These are phyloP conservation scores for Peromyscus melanophrys DNA, from an alignment of 2,797 vertebrate species.

Conservation along the genomic window DNA sequence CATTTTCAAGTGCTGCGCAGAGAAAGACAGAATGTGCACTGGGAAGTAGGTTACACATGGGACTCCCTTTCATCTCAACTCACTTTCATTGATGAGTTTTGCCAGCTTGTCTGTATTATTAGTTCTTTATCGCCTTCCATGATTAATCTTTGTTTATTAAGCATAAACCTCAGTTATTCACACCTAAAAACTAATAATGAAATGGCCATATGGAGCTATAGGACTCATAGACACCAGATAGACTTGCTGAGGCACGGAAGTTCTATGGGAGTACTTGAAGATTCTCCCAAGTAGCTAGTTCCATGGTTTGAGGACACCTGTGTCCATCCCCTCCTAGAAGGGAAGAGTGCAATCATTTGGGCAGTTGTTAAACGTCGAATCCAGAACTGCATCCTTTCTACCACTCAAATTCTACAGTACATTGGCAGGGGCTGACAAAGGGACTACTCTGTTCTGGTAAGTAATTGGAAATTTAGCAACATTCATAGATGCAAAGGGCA, in stretches of 20 bases:
- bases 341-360: not conserved
- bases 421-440: not conserved
- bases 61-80: not conserved
- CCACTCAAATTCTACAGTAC: not conserved
- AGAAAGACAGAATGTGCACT: not conserved
- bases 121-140: too few species aligned
- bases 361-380: not conserved
- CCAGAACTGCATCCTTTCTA: not conserved
- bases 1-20: not conserved
- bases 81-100: not conserved
- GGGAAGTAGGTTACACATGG: not conserved
- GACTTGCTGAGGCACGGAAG: not conserved
- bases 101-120: not conserved
- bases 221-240: not conserved
- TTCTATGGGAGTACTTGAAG: not conserved
- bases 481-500: not conserved
- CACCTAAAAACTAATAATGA: not conserved
- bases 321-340: not conserved
- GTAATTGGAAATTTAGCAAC: not conserved
- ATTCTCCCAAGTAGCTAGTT: not conserved
- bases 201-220: not conserved
- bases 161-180: not conserved
- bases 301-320: not conserved
- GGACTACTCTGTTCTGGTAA: not conserved
- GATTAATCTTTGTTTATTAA: not conserved